Base-by-base conservation (phyloP, 1,140 invertebrate species). In the Amyelois transitella region DNA sequence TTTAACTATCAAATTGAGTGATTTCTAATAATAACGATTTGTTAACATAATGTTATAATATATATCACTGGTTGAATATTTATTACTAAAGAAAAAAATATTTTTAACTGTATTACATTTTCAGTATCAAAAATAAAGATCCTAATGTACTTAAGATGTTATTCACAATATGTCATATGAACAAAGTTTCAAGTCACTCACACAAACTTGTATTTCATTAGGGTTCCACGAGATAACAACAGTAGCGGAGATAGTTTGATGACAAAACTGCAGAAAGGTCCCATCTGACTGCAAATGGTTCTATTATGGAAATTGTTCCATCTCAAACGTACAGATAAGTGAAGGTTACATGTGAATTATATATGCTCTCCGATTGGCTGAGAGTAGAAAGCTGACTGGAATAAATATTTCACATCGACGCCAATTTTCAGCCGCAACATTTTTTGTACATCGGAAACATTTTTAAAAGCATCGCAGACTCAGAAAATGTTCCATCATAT, bases 271-370 rank as follows among this genome's bases (percentile, higher is more conserved):
- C 71, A 74, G 54, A 64, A 66, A 61, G 56, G 64, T 69, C 68
- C 65, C 61, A 66, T 67, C 70, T 67, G 80, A 83, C 68, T 86
- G 77, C 62, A 81, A 73, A 86, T 83, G 69, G 68, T 64, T 71
- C 61, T 81, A 86, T 83, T 86, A 86, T 83, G 82, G 70, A 74
- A 83, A 86, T 86, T 48, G 43, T 55, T 43, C 64, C 60, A 65
- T 81, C 68, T 76, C 77, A 76, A 71, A 78, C 70, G 70, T 74
- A 74, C 53, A 77, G 79, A 85, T 81, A 81, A 82, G 72, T 75
- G 72, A 74, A 75, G 77, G 74, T 78, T 72, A 69, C 64, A 70
- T 64, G 61, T 75, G 72, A 72, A 77, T 78, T 77, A 73, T 77
- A 75, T 59, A 55, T 53, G 47, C 21, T 28, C 32, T 28, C 28